Percentiles rank a stretch among this genome's conserved stretches.
These are phyloP conservation scores for Cheilosia scutellata DNA, from an alignment of 2,888 invertebrate species.

Conservation along the genomic window DNA sequence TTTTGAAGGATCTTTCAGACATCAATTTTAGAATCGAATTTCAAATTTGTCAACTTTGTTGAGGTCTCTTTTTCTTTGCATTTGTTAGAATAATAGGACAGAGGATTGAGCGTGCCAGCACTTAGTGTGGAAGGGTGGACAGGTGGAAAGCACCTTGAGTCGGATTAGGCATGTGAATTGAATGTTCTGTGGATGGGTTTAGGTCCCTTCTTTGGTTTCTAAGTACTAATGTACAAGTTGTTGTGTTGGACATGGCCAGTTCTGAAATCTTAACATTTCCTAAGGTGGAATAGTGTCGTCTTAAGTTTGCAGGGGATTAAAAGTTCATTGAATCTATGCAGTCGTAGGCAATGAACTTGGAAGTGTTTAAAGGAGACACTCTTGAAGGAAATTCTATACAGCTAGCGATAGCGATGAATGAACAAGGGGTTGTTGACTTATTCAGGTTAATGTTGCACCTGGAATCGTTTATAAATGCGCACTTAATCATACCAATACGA, in stretches of 20 bases:
- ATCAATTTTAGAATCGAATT: constrained; percentile 54
- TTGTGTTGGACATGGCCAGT: constrained; percentile 4
- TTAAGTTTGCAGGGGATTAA: constrained; percentile 38
- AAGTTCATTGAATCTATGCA: constrained; percentile 57
- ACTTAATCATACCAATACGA: too few species aligned
- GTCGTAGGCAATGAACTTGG: constrained; percentile 41
- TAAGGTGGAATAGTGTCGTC: constrained; percentile 1
- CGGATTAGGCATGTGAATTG: constrained; percentile 64
- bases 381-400: neutral
- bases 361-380: neutral
- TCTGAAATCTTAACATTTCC: too few species aligned
- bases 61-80: constrained; percentile 1
- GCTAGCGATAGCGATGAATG: too few species aligned
- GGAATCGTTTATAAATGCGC: too few species aligned
- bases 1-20: constrained; percentile 39
- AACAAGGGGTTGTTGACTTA: too few species aligned
- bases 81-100: constrained; percentile 18
- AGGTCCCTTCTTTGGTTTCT: constrained; percentile 55
- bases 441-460: too few species aligned
- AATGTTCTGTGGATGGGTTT: constrained; percentile 53
- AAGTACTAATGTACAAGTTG: neutral
- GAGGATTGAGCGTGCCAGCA: neutral
- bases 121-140: constrained; percentile 27
- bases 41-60: constrained; percentile 47
- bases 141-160: constrained; percentile 43